Evolutionary conservation across 2,797 vertebrate species (phyloP), one percentile per base, ranked within the genome.

Genomic region (Trematomus bernacchii): DNA sequence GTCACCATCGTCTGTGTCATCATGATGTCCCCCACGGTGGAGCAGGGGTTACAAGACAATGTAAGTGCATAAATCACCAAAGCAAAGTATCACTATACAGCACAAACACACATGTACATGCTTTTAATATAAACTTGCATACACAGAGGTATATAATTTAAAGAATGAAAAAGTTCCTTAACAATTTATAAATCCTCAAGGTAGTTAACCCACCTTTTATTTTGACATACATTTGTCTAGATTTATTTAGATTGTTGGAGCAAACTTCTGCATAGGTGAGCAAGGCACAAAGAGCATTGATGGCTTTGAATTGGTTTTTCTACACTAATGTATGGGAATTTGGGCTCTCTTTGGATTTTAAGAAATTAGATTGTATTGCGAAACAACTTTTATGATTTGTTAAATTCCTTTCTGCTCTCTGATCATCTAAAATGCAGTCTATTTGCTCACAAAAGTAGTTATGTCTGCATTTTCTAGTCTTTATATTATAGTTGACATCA

Each of bases 1-100:
- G 96, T 98, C 74, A 96, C 96, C 9, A 3, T 96, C 84, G 88
- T 96, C 92, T 99, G 97, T 80, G 96, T 94, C 63, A 13, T 98
- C 90, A 99, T 99, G 98, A 99, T 99, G 97, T 98, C 97, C 0
- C 95, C 96, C 14, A 97, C 96, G 0, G 96, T 99, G 73, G 96
- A 96, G 62, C 73, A 89, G 0, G 76, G n/a, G n/a, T n/a, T n/a
- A n/a, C n/a, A n/a, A 74, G 87, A 85, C 0, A 14, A 70, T 5
- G 93, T 94, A 61, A 92, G 91, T 88, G 64, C 48, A 66, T n/a
- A 18, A 23, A 43, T 69, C 48, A 64, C 61, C 21, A 9, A 37
- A 62, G 5, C n/a, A 51, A 42, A 44, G 37, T 47, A 4, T 27
- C 16, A 19, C 12, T 11, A 10, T 1, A 30, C 53, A 42, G 10